Conservation (phyloP, 2,113 vertebrate genomes). For the Siniperca chuatsi region DNA sequence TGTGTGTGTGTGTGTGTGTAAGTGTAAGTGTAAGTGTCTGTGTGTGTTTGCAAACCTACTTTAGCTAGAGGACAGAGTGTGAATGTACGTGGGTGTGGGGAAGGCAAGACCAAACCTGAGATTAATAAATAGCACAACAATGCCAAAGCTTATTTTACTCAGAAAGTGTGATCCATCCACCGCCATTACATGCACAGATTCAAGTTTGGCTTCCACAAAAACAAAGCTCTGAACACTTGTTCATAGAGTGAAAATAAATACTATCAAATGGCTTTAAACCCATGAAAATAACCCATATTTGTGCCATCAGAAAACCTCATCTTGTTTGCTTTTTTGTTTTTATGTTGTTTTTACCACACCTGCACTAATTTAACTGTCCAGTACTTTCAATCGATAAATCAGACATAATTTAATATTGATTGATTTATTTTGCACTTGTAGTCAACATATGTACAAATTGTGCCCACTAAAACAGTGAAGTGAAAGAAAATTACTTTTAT, state of each 20-base stretch:
- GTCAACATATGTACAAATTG: slow-evolving; percentile 13
- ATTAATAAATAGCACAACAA: slow-evolving; percentile 71
- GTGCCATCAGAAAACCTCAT: background rate
- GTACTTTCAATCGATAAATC: background rate
- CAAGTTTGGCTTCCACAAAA: slow-evolving; percentile 24
- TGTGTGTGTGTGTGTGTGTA: background rate
- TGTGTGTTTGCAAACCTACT: slow-evolving; percentile 42
- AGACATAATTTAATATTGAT: background rate
- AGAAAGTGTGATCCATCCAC: slow-evolving; percentile 64
- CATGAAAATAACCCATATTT: background rate
- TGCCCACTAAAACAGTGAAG: background rate
- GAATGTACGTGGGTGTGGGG: slow-evolving; percentile 69
- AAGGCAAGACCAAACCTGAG: slow-evolving; percentile 69
- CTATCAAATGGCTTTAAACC: slow-evolving; percentile 14
- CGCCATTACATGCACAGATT: slow-evolving; percentile 55
- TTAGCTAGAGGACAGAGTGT: slow-evolving; percentile 67
- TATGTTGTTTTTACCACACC: background rate
- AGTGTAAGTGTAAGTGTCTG: background rate
- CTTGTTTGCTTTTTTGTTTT: background rate
- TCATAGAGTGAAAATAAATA: slow-evolving; percentile 1
- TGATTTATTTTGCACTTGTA: background rate
- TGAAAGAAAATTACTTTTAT: slow-evolving; percentile 30
- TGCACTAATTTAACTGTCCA: background rate
- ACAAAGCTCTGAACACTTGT: slow-evolving; percentile 18
- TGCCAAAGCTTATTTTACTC: slow-evolving; percentile 70